Conservation (phyloP, 2,113 vertebrate species). For the Seriola quinqueradiata region DNA sequence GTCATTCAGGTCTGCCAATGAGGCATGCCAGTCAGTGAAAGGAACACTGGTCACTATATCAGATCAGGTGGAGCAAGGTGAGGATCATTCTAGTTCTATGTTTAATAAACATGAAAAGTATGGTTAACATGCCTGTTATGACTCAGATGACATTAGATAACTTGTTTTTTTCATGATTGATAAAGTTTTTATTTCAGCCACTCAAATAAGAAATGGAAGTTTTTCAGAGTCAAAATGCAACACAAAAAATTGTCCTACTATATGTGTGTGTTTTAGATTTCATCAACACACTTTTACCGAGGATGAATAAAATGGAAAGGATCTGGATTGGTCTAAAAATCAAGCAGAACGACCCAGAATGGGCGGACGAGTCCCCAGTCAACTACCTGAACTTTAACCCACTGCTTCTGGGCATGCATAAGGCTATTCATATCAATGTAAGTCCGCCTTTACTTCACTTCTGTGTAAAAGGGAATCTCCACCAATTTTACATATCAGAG, state of each 20-base stretch:
- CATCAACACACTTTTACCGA: conserved; percentile 89
- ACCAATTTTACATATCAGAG: background rate
- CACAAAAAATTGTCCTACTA: background rate
- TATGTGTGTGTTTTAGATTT: conserved; percentile 87
- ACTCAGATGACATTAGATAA: background rate
- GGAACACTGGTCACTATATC: conserved; percentile 90
- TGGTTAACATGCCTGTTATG: background rate
- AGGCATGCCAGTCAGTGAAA: conserved; percentile 83
- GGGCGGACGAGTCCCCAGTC: conserved; percentile 86
- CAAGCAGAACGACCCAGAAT: conserved; percentile 75
- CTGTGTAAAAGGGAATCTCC: background rate
- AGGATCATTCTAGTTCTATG: background rate
- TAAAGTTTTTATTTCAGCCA: background rate
- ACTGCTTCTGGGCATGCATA: conserved; percentile 86
- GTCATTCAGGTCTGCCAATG: conserved; percentile 84
- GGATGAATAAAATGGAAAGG: conserved; percentile 60
- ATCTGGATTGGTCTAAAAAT: conserved; percentile 93
- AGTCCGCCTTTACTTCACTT: conserved; percentile 70
- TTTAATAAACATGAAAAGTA: background rate
- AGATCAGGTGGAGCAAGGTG: conserved; percentile 95
- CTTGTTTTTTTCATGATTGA: background rate
- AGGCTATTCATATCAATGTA: conserved; percentile 83
- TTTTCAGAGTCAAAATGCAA: background rate
- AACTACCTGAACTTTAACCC: conserved; percentile 91
- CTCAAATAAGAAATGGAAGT: background rate